Evolutionary conservation across 2,113 vertebrate species (phyloP).

Genomic region (Pithys albifrons): DNA sequence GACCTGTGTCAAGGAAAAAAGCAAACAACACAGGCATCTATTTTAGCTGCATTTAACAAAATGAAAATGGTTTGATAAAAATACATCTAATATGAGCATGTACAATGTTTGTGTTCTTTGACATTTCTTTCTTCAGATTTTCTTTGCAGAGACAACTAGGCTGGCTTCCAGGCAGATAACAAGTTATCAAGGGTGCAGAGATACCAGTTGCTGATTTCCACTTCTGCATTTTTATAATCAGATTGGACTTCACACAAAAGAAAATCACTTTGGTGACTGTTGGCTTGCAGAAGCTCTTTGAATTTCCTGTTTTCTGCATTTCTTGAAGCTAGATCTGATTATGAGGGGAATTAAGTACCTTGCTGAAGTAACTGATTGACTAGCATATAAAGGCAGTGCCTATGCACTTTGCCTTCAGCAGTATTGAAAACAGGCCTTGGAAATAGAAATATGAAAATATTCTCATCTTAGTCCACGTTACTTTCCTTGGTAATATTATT

Average conservation of each 20-base stretch:
- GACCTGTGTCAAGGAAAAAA: background rate
- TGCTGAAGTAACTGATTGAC: slow-evolving; percentile 48
- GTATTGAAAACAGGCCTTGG: background rate
- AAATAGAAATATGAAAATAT: background rate
- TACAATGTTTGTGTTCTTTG: background rate
- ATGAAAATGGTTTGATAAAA: slow-evolving; percentile 27
- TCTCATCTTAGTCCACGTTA: background rate
- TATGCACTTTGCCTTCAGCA: background rate
- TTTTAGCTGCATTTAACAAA: background rate
- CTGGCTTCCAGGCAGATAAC: slow-evolving; percentile 56
- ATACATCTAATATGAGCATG: background rate
- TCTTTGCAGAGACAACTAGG: slow-evolving; percentile 29
- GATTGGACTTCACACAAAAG: slow-evolving; percentile 57
- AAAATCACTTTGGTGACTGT: slow-evolving; percentile 49
- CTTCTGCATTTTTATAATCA: slow-evolving; percentile 59
- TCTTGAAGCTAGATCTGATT: slow-evolving; percentile 48
- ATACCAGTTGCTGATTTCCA: slow-evolving; percentile 56
- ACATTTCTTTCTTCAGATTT: slow-evolving; percentile 40
- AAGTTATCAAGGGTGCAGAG: slow-evolving; percentile 37
- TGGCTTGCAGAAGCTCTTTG: slow-evolving; percentile 44
- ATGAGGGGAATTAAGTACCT: slow-evolving; percentile 44
- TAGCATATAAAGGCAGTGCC: background rate
- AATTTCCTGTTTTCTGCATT: slow-evolving; percentile 51
- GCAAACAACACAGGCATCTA: background rate
- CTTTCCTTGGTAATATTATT: background rate